A percentile compares a stretch with the other conserved stretches of the same genome.
phyloP scores from a whole-genome alignment of 2,888 invertebrate genomes.

The Thecophora atra region DNA sequence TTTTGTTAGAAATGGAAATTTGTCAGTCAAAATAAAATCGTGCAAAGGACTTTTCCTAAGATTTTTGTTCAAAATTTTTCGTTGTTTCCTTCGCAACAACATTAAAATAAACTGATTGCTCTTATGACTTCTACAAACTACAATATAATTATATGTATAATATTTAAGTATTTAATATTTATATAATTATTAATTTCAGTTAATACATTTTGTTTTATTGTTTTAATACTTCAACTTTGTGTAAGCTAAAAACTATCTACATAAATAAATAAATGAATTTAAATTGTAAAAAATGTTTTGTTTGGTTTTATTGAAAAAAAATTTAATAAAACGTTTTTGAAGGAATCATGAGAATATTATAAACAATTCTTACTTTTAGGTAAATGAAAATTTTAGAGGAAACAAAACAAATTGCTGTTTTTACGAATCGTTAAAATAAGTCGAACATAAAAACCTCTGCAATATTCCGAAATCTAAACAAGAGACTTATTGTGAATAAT shows the following conservation, averaged over 20 bases:
- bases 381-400: too few species aligned
- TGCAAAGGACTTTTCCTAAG: background rate
- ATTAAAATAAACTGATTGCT: background rate
- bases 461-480: too few species aligned
- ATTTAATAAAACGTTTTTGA: too few species aligned
- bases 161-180: constrained; percentile 7
- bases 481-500: too few species aligned
- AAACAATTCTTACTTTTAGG: too few species aligned
- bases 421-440: too few species aligned
- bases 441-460: too few species aligned
- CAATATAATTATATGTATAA: background rate
- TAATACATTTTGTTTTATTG: constrained; percentile 18
- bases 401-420: too few species aligned
- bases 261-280: constrained; percentile 30
- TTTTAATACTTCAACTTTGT: background rate
- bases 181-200: background rate
- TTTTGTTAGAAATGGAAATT: background rate
- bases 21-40: background rate
- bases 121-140: too few species aligned
- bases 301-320: too few species aligned
- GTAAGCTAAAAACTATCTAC: constrained; percentile 18
- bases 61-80: background rate
- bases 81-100: background rate
- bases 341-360: too few species aligned
- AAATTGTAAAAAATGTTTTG: too few species aligned